phyloP scores from a whole-genome alignment of 2,797 vertebrate genomes.

The Enteromius viviparus region DNA sequence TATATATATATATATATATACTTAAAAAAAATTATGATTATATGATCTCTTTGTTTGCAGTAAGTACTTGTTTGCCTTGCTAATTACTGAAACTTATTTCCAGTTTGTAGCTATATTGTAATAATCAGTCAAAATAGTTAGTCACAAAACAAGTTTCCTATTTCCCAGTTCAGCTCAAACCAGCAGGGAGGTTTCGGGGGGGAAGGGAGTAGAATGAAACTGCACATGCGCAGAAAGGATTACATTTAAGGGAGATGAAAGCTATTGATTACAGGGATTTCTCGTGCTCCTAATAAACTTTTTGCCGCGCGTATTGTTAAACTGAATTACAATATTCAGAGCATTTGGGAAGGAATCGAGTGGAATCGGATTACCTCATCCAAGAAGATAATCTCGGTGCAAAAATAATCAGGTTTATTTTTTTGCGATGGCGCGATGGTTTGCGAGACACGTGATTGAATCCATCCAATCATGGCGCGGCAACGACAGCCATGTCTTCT shows the following conservation, averaged over 20 bases:
- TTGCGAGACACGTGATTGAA: slow-evolving; percentile 67
- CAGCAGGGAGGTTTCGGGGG: slow-evolving; percentile 6
- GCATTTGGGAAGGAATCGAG: neutral
- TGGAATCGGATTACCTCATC: slow-evolving; percentile 14
- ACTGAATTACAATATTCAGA: neutral
- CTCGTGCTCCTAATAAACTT: slow-evolving; percentile 4
- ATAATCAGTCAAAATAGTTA: neutral
- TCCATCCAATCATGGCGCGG: slow-evolving; percentile 69
- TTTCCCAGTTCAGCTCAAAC: neutral
- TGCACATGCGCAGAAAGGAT: slow-evolving; percentile 35
- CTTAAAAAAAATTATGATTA: no score
- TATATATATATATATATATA: no score
- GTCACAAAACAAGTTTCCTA: neutral
- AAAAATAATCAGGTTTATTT: slow-evolving; percentile 24
- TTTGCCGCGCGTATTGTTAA: neutral
- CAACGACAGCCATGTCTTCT: slow-evolving; percentile 60
- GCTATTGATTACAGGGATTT: slow-evolving; percentile 48
- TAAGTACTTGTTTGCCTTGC: neutral
- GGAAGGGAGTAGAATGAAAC: slow-evolving; percentile 22
- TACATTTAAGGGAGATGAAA: slow-evolving; percentile 27
- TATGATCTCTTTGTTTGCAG: neutral
- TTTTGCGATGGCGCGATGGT: slow-evolving; percentile 23
- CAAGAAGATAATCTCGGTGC: neutral
- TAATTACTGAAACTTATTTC: neutral
- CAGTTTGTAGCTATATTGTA: neutral